Base-by-base conservation (phyloP, 2,888 invertebrate species). In the Machimus rusticus region DNA sequence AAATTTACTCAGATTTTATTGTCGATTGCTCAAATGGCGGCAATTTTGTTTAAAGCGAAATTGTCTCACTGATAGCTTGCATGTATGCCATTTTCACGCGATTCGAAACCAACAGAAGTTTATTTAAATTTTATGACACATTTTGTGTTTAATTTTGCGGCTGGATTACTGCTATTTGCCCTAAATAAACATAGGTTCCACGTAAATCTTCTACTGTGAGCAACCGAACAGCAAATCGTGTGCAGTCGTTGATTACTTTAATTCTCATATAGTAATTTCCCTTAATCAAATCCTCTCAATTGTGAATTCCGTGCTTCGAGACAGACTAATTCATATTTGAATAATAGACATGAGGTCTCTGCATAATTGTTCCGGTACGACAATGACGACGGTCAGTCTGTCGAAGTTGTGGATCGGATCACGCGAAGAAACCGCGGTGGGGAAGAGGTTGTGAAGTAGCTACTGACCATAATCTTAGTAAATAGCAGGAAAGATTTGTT, bases 401-500 rank as follows among this genome's bases (percentile, higher is more conserved):
- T 37, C 82, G 51, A 82, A 82, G 57, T 34, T 82, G 46, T 34
- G 31, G 82, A 46, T 23, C n/a, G 43, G 6, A 57, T 57, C 82
- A 82, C 82, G 82, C 82, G 37, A 82, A 9, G 34, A 57, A 23
- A 28, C 51, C 34, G 34, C 28, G 34, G 81, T n/a, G 55, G 31
- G 19, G n/a, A 55, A 31, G 51, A 34, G 81, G 39, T 66, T 82
- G 34, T 66, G 34, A 66, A 66, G 37, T 82, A 82, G 14, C 5
- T 19, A 46, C 34, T 82, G 34, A 37, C 51, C 51, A 82, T 82
- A 82, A 82, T 66, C 82, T 82, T 82, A 82, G 82, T 37, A 82
- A 82, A 82, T 82, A 82, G 82, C 82, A 82, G 57, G 82, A 82
- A 82, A 82, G 82, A 82, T 82, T 82, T 82, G 66, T 82, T 82